Evolutionary conservation across 2,888 invertebrate genomes (phyloP).

Genomic region (Fragum whitleyi): DNA sequence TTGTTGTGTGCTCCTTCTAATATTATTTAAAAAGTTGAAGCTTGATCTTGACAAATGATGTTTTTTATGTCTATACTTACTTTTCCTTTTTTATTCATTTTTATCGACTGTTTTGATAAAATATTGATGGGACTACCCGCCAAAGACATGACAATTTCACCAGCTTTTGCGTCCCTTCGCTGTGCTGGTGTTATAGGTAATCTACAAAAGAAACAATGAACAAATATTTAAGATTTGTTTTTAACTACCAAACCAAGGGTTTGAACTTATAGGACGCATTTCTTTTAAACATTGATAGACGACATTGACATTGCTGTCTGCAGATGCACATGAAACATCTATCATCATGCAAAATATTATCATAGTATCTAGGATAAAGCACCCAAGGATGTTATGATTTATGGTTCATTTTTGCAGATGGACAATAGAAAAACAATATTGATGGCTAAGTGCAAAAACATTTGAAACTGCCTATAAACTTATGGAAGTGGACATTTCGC

Average conservation of each 20-base stretch:
- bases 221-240: not conserved
- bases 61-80: slow-evolving; percentile 5
- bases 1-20: too few relatives aligned
- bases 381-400: too few relatives aligned
- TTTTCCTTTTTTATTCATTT: slow-evolving; percentile 15
- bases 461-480: too few relatives aligned
- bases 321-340: not conserved
- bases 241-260: not conserved
- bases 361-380: too few relatives aligned
- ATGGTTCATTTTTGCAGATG: too few relatives aligned
- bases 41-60: too few relatives aligned
- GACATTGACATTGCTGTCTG: not conserved
- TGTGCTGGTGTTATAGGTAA: slow-evolving; percentile 73
- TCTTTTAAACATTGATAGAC: not conserved
- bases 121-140: slow-evolving; percentile 70
- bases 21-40: too few relatives aligned
- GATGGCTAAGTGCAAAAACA: too few relatives aligned
- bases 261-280: not conserved
- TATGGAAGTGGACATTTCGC: too few relatives aligned
- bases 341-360: too few relatives aligned
- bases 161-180: slow-evolving; percentile 65
- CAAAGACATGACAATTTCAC: slow-evolving; percentile 72
- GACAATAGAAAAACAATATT: too few relatives aligned
- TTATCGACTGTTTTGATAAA: not conserved
- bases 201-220: slow-evolving; percentile 49